These are phyloP conservation scores for Haemorhous mexicanus DNA, from an alignment of 2,113 vertebrate genomes.

Conservation along the genomic window DNA sequence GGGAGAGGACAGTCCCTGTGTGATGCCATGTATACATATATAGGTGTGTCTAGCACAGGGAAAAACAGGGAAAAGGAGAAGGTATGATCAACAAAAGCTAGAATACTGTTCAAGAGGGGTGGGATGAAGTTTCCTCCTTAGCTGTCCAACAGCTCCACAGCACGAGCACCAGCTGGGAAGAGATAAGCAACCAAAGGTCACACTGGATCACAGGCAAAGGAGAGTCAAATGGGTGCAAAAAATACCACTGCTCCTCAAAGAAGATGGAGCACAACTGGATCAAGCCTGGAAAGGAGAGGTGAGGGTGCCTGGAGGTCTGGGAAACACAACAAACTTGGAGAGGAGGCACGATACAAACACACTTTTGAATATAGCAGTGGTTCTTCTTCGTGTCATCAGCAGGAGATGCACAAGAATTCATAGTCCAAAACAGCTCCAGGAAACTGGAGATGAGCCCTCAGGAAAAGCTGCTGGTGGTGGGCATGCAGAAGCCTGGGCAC, in stretches of 20 bases:
- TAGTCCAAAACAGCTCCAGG: background rate
- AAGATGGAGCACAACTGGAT: background rate
- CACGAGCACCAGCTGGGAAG: rapidly evolving
- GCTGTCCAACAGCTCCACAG: background rate
- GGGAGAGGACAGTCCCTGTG: background rate
- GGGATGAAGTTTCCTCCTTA: background rate
- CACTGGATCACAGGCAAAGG: rapidly evolving
- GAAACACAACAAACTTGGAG: background rate
- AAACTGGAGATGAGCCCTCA: background rate
- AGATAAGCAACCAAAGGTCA: background rate
- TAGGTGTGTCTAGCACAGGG: background rate
- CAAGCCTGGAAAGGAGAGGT: background rate
- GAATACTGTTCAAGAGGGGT: background rate
- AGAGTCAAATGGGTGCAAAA: background rate
- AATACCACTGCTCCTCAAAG: background rate
- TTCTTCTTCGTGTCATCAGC: rapidly evolving
- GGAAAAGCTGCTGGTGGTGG: background rate
- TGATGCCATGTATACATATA: no score
- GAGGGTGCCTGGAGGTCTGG: background rate
- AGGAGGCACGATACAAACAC: rapidly evolving
- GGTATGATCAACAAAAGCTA: background rate
- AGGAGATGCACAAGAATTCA: background rate
- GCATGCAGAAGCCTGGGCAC: background rate
- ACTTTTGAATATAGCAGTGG: background rate
- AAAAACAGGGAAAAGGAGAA: background rate